These are phyloP conservation scores for Liodrosophila aerea DNA, from an alignment of 2,888 invertebrate genomes.

Conservation along the genomic window DNA sequence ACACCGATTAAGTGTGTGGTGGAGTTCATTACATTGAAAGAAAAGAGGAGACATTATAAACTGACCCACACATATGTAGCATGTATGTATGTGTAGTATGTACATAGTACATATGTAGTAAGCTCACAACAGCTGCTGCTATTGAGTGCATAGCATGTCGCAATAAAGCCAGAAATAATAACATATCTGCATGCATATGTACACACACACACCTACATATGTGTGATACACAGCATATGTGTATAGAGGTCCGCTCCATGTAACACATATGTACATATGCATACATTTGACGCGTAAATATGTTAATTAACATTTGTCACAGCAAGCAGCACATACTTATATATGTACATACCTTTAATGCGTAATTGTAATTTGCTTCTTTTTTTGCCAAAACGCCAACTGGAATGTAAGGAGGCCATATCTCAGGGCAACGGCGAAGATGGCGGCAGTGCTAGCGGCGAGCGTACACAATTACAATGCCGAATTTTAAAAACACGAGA, in stretches of 20 bases:
- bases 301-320: constrained; percentile 45
- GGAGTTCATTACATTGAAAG: too few species aligned
- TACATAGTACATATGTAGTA: too few species aligned
- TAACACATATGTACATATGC: constrained; percentile 1
- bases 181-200: constrained; percentile 5
- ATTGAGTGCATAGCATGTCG: constrained; percentile 5
- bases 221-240: neutral
- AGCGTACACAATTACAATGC: neutral
- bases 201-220: neutral
- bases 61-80: too few species aligned
- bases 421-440: constrained; percentile 45
- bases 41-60: too few species aligned
- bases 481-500: constrained; percentile 5
- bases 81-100: too few species aligned
- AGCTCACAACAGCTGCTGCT: neutral
- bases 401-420: constrained; percentile 81
- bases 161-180: constrained; percentile 21
- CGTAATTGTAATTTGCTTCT: constrained; percentile 81
- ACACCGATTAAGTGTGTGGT: constrained; percentile 2
- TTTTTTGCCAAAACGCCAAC: constrained; percentile 82
- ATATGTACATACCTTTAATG: constrained; percentile 80
- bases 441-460: constrained; percentile 15
- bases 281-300: constrained; percentile 14
- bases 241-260: too few species aligned
- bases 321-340: constrained; percentile 22